Base-by-base conservation (phyloP, 2,113 vertebrate genomes). In the Bambusicola thoracicus region DNA sequence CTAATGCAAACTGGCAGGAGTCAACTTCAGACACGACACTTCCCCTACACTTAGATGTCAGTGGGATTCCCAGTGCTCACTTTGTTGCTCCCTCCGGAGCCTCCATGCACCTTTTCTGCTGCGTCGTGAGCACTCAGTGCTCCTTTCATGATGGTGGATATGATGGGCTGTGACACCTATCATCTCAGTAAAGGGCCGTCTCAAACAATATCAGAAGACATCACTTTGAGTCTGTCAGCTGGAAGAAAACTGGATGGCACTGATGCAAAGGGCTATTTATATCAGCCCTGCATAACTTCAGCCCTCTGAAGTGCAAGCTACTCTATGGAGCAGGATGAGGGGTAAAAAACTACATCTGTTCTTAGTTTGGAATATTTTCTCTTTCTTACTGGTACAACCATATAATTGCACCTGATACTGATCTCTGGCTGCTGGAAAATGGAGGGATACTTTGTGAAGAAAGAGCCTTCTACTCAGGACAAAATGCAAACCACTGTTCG, bases 131-230 rank as follows among this genome's bases (percentile, higher is more conserved):
- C 2, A 3, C 30, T 46, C 49, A 46, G 38, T 1, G 3, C 15
- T 70, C n/a, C 49, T 80, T 77, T 67, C 0, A 0, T 0, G 0
- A 38, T 25, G 22, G 32, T 70, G 79, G 59, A 63, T 6, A 0
- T 87, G 96, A 96, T 94, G 70, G 85, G 83, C 90, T 90, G 61
- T 96, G 96, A 93, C 90, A 93, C 53, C 73, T 66, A 92, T 88
- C 3, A 1, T 96, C 96, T 95, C 89, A 56, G 75, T 55, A 68
- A 95, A 73, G 41, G 65, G n/a, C 18, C 2, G 1, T 66, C 81
- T 94, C 36, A 32, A 62, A 34, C 84, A 86, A 90, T 96, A 92
- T 63, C 62, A 68, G 90, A 65, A 92, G 80, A 90, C 4, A 10
- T 93, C 92, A 96, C 89, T 94, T 91, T 79, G 51, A 81, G 61